Percentiles rank a stretch among this genome's conserved stretches.
phyloP scores from a whole-genome alignment of 2,888 invertebrate species.

The Molanna angustata region DNA sequence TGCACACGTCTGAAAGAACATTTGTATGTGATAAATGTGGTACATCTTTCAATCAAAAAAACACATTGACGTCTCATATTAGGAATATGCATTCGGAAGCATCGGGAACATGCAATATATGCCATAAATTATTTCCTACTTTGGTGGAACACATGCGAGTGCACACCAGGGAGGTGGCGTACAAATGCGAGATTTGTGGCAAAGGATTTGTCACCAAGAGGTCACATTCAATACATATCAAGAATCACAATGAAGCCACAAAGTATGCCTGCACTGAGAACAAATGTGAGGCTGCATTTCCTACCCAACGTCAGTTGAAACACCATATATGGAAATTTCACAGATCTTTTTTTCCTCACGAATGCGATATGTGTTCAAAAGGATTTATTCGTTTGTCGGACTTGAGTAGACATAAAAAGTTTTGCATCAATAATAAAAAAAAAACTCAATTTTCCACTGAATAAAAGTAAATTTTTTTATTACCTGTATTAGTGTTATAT shows the following conservation, averaged over 20 bases:
- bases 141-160: slow-evolving; percentile 55
- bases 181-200: slow-evolving; percentile 43
- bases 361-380: slow-evolving; percentile 38
- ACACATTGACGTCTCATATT: slow-evolving; percentile 55
- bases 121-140: slow-evolving; percentile 55
- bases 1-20: slow-evolving; percentile 47
- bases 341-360: slow-evolving; percentile 46
- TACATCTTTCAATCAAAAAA: slow-evolving; percentile 52
- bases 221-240: slow-evolving; percentile 45
- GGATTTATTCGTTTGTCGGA: slow-evolving; percentile 10
- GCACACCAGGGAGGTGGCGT: slow-evolving; percentile 56
- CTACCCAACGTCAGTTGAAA: slow-evolving; percentile 47
- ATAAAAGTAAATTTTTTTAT: no score
- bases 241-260: slow-evolving; percentile 44
- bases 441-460: no score
- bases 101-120: slow-evolving; percentile 54
- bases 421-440: no score
- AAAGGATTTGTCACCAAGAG: slow-evolving; percentile 43
- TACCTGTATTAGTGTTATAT: no score
- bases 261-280: slow-evolving; percentile 49
- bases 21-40: slow-evolving; percentile 49
- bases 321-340: slow-evolving; percentile 51
- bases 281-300: slow-evolving; percentile 46
- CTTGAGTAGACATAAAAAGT: slow-evolving; percentile 8
- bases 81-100: slow-evolving; percentile 55